Evolutionary conservation across 2,113 vertebrate genomes (phyloP).

Genomic region (Orthonyx spaldingii): DNA sequence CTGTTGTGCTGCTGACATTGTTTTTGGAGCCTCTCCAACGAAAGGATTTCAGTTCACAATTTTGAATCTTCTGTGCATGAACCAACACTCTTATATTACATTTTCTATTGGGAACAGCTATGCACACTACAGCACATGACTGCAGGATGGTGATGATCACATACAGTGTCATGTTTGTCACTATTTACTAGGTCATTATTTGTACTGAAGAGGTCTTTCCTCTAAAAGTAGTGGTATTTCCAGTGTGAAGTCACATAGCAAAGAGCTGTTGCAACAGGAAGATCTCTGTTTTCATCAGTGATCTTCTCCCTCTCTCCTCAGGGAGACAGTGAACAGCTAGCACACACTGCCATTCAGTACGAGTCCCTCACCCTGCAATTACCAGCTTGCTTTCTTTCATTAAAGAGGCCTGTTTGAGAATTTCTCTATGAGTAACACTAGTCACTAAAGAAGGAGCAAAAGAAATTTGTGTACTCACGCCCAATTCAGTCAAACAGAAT

Average conservation of each 20-base stretch:
- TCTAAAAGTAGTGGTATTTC: background rate
- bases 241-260: background rate
- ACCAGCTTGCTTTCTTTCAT: background rate
- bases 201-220: background rate
- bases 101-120: background rate
- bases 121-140: accelerated
- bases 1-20: background rate
- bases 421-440: background rate
- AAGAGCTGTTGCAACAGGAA: background rate
- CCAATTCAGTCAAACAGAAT: background rate
- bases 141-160: background rate
- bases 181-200: background rate
- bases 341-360: background rate
- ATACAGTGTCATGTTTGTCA: background rate
- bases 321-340: background rate
- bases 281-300: background rate
- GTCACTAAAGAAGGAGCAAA: background rate
- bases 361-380: background rate
- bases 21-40: background rate
- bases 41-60: background rate
- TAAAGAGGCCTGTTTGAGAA: background rate
- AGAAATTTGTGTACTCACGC: background rate
- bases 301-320: background rate
- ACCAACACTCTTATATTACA: background rate
- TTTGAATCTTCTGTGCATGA: background rate